phyloP scores from a whole-genome alignment of 2,113 vertebrate genomes.

The Myodes glareolus region DNA sequence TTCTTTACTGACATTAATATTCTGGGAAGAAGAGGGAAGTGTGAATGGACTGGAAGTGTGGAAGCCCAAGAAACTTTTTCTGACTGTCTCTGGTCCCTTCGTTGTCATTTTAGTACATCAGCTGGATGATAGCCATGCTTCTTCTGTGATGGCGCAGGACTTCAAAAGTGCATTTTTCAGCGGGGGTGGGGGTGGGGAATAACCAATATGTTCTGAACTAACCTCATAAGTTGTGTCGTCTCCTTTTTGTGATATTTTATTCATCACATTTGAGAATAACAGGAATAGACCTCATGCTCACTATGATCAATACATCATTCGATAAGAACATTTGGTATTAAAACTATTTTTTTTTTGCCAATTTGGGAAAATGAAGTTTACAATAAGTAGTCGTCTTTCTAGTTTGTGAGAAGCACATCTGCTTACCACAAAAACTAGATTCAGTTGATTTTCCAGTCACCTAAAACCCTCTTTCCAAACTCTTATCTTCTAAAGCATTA shows the following conservation, averaged over 20 bases:
- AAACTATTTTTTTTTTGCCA: background rate
- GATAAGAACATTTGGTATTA: background rate
- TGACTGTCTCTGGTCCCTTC: background rate
- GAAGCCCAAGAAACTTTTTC: background rate
- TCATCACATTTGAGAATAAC: background rate
- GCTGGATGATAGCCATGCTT: background rate
- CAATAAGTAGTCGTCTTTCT: background rate
- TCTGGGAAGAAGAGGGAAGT: background rate
- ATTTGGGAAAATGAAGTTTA: background rate
- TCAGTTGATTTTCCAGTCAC: background rate
- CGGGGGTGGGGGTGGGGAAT: background rate
- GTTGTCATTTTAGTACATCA: background rate
- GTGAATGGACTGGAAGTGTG: background rate
- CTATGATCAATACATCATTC: background rate
- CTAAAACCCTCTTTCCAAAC: background rate
- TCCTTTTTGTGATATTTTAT: background rate
- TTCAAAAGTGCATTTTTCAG: background rate
- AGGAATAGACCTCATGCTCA: background rate
- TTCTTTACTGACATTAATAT: background rate
- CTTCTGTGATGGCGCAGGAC: background rate
- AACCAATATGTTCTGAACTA: background rate
- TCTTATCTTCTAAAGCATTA: background rate
- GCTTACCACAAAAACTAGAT: background rate
- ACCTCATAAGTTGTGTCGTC: background rate
- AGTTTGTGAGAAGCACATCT: rapidly evolving